Base-by-base conservation (phyloP, 2,888 invertebrate genomes). In the Abscondita cerata region DNA sequence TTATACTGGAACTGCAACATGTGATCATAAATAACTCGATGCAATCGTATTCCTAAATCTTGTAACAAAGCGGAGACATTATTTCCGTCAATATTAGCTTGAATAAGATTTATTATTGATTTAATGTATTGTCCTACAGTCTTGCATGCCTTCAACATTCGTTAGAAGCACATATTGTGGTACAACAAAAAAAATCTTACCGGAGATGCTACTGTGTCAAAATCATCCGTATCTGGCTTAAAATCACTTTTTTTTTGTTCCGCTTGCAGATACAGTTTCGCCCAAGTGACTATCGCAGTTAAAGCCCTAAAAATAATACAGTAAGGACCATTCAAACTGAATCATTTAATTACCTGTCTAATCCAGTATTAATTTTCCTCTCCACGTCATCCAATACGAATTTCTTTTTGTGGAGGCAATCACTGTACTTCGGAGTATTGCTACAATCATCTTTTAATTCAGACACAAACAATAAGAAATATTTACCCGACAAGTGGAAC, bases 201-300 rank as follows among this genome's bases (percentile, higher is more conserved):
- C 36, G 89, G 83, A 12, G 96, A 94, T 1, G 92, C 90, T 31
- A 94, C 82, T 0, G 93, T 94, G 74, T 98, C 93, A 63, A 83
- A 78, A 41, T 91, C 89, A 75, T 93, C 92, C 0, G 90, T 90
- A 74, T 95, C 95, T 0, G 94, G 93, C 72, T 90, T 93, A 75
- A 92, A 98, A 81, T 98, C 98, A 0, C 91, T 92, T 80, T 96
- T 97, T 81, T 93, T 95, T 81, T 99, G 98, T 77, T 98, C 97
- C 0, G 88, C 88, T 79, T 94, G 92, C 15, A 99, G 83, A 72
- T 96, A 91, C 56, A 93, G 84, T 78, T 92, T 93, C 0, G 96
- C 92, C 94, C 96, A 98, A 50, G 93, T 92, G 62, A 93, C 89
- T 18, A 97, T 88, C 0, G 96, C 93, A 65, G 90, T 89, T 55